Evolutionary conservation across 2,113 vertebrate species (phyloP), one percentile per base, ranked within the genome.

Genomic region (Vidua chalybeata): DNA sequence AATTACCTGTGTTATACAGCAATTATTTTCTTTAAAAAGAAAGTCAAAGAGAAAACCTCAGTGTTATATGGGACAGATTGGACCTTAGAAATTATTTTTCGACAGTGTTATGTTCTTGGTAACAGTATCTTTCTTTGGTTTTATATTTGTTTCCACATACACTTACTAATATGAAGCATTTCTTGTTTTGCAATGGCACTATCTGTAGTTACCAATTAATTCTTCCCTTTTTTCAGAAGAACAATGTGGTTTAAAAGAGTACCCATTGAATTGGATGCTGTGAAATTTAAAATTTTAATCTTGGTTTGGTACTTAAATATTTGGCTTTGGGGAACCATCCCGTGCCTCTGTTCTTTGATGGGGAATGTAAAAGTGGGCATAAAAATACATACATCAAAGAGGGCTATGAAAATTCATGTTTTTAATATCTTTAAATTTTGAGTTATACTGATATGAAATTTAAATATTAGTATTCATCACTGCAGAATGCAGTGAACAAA

Each of bases 111-210:
- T 6, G 3, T 85, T 95, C 43, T 76, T 75, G 77, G 71, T 96
- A 88, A 92, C 23, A 41, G 24, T 84, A 81, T 43, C 68, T 90
- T 89, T 43, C 66, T 84, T 96, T 95, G 69, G 89, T 77, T 96
- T 83, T 83, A 13, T 96, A 82, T 91, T 96, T 3, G 61, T 97
- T 95, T 96, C 48, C 71, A 12, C 88, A 49, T 95, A 33, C 56
- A 51, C 54, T 69, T 88, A 68, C 61, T 75, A 92, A 75, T 54
- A 90, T 95, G 92, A 97, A 96, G 96, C 93, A 78, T 96, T 94
- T 95, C 97, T 96, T 97, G 88, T 96, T 96, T 96, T 88, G 81
- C 85, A 81, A 52, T 58, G 79, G 76, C 88, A 81, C 61, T 93
- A 28, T 73, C 23, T 81, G 31, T 78, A 87, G 56, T 64, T 82